A percentile compares a stretch with the other conserved stretches of the same genome.
Conservation (phyloP, 2,888 invertebrate species). For the Coelopa pilipes region DNA sequence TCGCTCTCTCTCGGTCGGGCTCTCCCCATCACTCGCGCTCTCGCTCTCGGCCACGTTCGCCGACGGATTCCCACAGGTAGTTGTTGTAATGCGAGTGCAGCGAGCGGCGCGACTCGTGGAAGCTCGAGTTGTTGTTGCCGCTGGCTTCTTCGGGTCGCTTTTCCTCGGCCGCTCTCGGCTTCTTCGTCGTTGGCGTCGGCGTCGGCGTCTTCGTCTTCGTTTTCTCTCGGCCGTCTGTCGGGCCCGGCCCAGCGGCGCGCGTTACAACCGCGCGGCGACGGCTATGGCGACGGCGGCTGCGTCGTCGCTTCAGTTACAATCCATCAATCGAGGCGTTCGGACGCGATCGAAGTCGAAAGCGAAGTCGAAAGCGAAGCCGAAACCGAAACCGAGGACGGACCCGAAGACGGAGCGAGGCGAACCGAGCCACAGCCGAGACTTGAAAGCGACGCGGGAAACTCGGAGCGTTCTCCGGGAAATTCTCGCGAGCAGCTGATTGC, state of each 20-base stretch:
- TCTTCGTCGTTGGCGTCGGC: constrained; percentile 32
- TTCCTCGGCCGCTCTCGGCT: constrained; percentile 12
- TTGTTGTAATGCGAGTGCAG: constrained; percentile 45
- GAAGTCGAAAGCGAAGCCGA: too few species aligned
- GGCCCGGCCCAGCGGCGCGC: neutral
- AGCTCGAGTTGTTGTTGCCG: neutral
- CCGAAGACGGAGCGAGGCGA: constrained; percentile 30
- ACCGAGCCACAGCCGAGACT: constrained; percentile 20
- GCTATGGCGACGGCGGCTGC: neutral
- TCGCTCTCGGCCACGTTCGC: constrained; percentile 32
- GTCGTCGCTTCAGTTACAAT: constrained; percentile 60
- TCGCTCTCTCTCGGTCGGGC: constrained; percentile 16
- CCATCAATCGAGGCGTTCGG: constrained; percentile 63
- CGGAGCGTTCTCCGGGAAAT: constrained; percentile 3
- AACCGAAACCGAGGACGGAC: too few species aligned
- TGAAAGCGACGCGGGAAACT: constrained; percentile 1
- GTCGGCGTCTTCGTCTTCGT: constrained; percentile 49
- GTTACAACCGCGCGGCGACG: constrained; percentile 22
- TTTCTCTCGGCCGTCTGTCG: constrained; percentile 18
- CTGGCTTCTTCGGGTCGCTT: neutral
- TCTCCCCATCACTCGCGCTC: too few species aligned
- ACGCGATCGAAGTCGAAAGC: constrained; percentile 44
- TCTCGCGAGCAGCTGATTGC: constrained; percentile 32
- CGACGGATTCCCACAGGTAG: constrained; percentile 58
- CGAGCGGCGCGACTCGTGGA: neutral